A percentile compares a stretch with the other conserved stretches of the same genome.
Evolutionary conservation across 2,113 vertebrate species (phyloP).

Genomic region (Thamnaconus septentrionalis): DNA sequence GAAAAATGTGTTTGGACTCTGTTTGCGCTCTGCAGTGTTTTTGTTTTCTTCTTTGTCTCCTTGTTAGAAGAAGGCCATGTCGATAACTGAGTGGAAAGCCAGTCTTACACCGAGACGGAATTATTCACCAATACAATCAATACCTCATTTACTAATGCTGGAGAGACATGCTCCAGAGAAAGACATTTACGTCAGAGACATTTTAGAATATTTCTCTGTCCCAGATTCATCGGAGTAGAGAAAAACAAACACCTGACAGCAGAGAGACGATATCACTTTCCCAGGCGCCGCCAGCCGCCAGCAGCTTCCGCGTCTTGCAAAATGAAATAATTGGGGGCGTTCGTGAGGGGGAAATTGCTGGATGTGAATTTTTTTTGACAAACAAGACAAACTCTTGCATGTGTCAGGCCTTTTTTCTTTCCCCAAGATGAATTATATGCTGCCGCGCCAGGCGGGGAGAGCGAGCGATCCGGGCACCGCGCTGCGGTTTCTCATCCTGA

Average conservation of each 20-base stretch:
- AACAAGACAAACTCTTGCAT: conserved; percentile 37
- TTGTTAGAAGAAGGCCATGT: not conserved
- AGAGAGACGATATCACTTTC: conserved; percentile 15
- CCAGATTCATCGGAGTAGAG: conserved; percentile 30
- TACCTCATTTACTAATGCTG: conserved; percentile 4
- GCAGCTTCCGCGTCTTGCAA: conserved; percentile 19
- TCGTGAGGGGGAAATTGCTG: conserved; percentile 38
- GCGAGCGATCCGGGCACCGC: conserved; percentile 26
- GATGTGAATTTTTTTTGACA: conserved; percentile 24
- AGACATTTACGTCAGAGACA: conserved; percentile 8
- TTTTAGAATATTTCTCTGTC: conserved; percentile 1
- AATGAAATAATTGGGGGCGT: conserved; percentile 35
- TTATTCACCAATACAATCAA: conserved; percentile 11
- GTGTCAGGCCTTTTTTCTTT: conserved; percentile 23
- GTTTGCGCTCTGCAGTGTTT: not conserved
- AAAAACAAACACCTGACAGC: conserved; percentile 23
- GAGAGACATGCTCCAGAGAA: conserved; percentile 9
- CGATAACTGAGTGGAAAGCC: not conserved
- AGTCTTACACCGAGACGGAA: not conserved
- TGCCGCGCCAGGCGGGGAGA: not conserved
- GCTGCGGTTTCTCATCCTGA: conserved; percentile 43
- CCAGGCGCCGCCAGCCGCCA: conserved; percentile 43
- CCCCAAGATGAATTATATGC: conserved; percentile 34
- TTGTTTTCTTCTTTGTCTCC: not conserved
- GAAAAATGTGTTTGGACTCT: not conserved